phyloP scores from a whole-genome alignment of 2,113 vertebrate genomes.

The Cyanistes caeruleus region DNA sequence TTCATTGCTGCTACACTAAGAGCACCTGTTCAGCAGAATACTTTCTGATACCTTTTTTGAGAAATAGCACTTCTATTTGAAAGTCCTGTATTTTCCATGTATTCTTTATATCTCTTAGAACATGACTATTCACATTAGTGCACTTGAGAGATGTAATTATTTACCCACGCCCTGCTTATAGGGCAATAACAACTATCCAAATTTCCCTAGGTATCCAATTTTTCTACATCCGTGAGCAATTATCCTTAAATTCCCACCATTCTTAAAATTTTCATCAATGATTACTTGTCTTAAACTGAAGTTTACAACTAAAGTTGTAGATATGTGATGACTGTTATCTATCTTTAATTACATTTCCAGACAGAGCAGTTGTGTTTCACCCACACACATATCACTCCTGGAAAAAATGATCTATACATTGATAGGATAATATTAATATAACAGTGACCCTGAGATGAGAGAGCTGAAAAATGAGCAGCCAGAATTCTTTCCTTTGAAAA shows the following conservation, averaged over 20 bases:
- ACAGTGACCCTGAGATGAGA: background rate
- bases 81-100: background rate
- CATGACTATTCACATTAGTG: background rate
- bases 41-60: background rate
- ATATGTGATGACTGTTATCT: background rate
- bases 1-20: background rate
- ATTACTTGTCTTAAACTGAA: background rate
- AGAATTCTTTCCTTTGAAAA: background rate
- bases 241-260: background rate
- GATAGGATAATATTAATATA: background rate
- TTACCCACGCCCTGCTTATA: background rate
- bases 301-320: background rate
- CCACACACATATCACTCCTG: background rate
- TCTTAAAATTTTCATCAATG: background rate
- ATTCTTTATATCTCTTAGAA: background rate
- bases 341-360: background rate
- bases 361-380: background rate
- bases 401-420: background rate
- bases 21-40: background rate
- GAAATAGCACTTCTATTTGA: background rate
- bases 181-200: background rate
- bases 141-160: background rate
- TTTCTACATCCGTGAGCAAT: background rate
- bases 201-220: background rate
- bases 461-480: background rate